These are phyloP conservation scores for Atlantisia rogersi DNA, from an alignment of 2,113 vertebrate species.

Conservation along the genomic window DNA sequence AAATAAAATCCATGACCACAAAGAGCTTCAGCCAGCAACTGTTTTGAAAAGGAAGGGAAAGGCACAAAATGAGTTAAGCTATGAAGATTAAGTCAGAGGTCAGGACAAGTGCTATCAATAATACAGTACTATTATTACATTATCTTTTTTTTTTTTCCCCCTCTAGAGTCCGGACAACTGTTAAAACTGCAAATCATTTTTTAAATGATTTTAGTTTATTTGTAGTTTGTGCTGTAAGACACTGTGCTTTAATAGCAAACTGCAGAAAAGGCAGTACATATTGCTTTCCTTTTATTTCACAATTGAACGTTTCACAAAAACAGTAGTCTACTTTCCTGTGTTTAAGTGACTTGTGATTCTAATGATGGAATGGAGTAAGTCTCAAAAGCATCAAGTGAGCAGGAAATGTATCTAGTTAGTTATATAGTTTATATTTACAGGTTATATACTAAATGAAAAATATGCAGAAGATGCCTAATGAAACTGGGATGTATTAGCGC, in stretches of 20 bases:
- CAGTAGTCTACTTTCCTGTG: slow-evolving; percentile 69
- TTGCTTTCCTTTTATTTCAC: slow-evolving; percentile 68
- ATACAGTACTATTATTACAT: slow-evolving; percentile 60
- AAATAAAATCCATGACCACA: slow-evolving; percentile 54
- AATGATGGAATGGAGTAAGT: slow-evolving; percentile 76
- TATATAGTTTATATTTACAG: slow-evolving; percentile 69
- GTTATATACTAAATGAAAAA: slow-evolving; percentile 57
- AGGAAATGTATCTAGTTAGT: slow-evolving; percentile 74
- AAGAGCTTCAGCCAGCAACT: slow-evolving; percentile 37
- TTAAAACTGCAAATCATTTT: slow-evolving; percentile 51
- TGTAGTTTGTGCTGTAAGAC: slow-evolving; percentile 73
- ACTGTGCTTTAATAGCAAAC: slow-evolving; percentile 70
- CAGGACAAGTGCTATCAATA: slow-evolving; percentile 64
- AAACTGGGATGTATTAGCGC: slow-evolving; percentile 48
- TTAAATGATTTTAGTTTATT: slow-evolving; percentile 47
- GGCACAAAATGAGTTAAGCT: slow-evolving; percentile 73
- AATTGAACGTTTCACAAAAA: slow-evolving; percentile 74
- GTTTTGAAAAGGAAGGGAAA: slow-evolving; percentile 59
- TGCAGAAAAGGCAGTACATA: slow-evolving; percentile 70
- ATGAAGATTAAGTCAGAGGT: slow-evolving; percentile 52
- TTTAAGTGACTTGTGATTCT: slow-evolving; percentile 70
- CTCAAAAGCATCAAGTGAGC: slow-evolving; percentile 74
- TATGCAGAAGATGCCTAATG: slow-evolving; percentile 50
- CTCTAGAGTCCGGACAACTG: slow-evolving; percentile 57
- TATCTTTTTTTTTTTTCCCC: not conserved